Evolutionary conservation across 2,888 invertebrate species (phyloP).

Genomic region (Exephanes ischioxanthus): DNA sequence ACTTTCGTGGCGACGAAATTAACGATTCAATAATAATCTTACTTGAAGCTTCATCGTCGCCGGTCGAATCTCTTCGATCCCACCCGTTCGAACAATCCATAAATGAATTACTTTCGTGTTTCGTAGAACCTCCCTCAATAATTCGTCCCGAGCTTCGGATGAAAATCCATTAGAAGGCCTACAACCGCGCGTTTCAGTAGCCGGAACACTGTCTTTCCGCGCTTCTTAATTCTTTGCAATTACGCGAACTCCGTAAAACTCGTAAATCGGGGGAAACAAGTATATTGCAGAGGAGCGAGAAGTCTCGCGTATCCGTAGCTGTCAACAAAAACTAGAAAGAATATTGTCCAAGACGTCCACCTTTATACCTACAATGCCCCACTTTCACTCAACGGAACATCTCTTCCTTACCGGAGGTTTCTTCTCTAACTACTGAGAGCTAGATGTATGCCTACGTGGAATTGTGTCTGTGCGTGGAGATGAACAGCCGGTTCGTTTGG

Average conservation of each 20-base stretch:
- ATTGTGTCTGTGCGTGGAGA: not conserved
- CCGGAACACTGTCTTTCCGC: conserved; percentile 8
- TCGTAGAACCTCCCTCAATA: not conserved
- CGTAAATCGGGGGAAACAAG: conserved; percentile 1
- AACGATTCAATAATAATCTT: conserved; percentile 13
- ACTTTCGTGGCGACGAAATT: not conserved
- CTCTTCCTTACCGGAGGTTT: conserved; percentile 8
- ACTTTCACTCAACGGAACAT: conserved; percentile 56
- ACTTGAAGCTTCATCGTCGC: conserved; percentile 55
- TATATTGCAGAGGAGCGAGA: not conserved
- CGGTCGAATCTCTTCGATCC: not conserved
- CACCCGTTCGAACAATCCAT: not conserved
- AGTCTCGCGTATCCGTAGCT: conserved; percentile 35
- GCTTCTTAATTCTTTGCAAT: not conserved
- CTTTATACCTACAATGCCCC: conserved; percentile 76
- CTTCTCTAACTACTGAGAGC: conserved; percentile 39
- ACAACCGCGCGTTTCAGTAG: not conserved
- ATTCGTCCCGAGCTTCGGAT: not conserved
- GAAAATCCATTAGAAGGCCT: conserved; percentile 22
- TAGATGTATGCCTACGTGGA: not conserved
- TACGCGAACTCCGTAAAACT: conserved; percentile 16
- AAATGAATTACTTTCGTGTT: conserved; percentile 16
- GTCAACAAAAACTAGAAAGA: conserved; percentile 56
- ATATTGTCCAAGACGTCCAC: conserved; percentile 64
- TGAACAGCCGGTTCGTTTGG: not conserved